Conservation (phyloP, 2,797 vertebrate genomes). For the Percopsis omiscomaycus region DNA sequence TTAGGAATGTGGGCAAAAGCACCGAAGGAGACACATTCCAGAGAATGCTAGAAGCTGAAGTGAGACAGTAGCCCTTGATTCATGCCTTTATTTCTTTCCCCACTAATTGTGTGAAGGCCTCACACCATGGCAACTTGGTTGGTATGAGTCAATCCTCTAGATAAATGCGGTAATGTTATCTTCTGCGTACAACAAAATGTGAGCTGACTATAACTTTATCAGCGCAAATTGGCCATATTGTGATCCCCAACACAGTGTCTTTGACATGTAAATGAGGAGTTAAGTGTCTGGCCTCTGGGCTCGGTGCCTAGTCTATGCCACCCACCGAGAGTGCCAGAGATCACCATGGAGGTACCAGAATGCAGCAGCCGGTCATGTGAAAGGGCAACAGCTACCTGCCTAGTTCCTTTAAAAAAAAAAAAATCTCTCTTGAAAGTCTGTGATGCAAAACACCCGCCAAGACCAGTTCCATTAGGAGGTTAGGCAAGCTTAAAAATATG, state of each 20-base stretch:
- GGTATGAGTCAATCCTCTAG: conserved; percentile 77
- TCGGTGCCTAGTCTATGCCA: conserved; percentile 72
- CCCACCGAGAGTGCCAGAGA: conserved; percentile 78
- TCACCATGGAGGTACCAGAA: conserved; percentile 71
- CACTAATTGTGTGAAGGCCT: conserved; percentile 57
- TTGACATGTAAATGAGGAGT: conserved; percentile 84
- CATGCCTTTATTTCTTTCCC: conserved; percentile 57
- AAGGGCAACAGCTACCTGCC: conserved; percentile 72
- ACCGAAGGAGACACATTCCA: conserved; percentile 72
- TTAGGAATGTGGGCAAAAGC: conserved; percentile 66
- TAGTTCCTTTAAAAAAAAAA: conserved; percentile 66
- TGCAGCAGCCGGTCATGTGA: conserved; percentile 71
- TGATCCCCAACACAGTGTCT: conserved; percentile 65
- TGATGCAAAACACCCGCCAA: conserved; percentile 20
- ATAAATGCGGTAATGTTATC: conserved; percentile 78
- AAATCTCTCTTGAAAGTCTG: conserved; percentile 39
- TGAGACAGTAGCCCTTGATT: conserved; percentile 72
- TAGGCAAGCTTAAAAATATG: not conserved
- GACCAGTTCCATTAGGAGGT: not conserved
- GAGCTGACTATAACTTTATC: conserved; percentile 80
- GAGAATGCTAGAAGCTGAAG: conserved; percentile 62
- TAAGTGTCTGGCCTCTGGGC: conserved; percentile 78
- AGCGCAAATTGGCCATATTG: conserved; percentile 81
- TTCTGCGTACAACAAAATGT: conserved; percentile 67
- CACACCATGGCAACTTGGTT: conserved; percentile 74